Evolutionary conservation across 1,140 invertebrate genomes (phyloP).

Genomic region (Melanaphis sacchari): DNA sequence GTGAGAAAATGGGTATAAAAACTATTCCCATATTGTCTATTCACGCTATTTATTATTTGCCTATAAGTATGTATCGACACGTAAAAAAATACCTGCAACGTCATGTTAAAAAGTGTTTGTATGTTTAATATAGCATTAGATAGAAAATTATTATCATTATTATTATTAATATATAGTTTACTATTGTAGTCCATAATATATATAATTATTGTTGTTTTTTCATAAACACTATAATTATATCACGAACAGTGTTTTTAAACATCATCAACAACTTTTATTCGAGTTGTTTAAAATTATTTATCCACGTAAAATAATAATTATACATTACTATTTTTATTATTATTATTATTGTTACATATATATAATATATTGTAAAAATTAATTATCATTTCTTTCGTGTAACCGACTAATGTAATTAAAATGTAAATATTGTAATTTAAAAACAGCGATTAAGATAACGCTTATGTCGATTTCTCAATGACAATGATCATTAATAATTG

Average conservation of each 20-base stretch:
- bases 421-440: slow-evolving; percentile 48
- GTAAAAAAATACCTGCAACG: background rate
- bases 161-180: background rate
- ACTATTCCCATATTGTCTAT: background rate
- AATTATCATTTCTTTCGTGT: background rate
- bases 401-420: slow-evolving; percentile 41
- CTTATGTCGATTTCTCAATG: slow-evolving; percentile 43
- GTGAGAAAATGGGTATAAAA: slow-evolving; percentile 46
- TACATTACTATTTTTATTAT: background rate
- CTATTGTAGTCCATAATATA: background rate
- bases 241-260: background rate
- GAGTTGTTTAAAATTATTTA: background rate
- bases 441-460: slow-evolving; percentile 32
- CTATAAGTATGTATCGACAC: background rate
- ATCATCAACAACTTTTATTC: background rate
- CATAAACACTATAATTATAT: background rate
- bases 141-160: slow-evolving; percentile 5
- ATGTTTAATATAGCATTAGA: background rate
- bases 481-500: slow-evolving; percentile 49
- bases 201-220: background rate
- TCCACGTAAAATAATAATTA: background rate
- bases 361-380: background rate
- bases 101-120: background rate
- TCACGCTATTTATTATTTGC: slow-evolving; percentile 30
- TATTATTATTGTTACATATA: background rate